Evolutionary conservation across 2,113 vertebrate species (phyloP).

Genomic region (Dermatemys mawii): DNA sequence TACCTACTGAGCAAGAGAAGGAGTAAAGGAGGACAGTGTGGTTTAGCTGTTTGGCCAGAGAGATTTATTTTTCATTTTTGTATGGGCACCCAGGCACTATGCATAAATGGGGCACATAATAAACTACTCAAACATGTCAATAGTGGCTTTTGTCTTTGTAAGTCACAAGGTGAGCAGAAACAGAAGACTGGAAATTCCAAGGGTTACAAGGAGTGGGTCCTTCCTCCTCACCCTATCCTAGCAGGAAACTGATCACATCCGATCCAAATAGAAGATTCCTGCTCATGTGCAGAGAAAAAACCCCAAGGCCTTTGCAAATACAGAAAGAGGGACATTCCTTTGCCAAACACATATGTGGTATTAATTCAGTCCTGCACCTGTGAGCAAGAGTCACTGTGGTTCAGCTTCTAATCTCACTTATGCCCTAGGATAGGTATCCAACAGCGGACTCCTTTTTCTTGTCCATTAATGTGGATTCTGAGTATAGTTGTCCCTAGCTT

Average conservation of each 20-base stretch:
- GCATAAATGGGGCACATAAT: not conserved
- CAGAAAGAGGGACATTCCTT: not conserved
- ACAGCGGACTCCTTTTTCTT: not conserved
- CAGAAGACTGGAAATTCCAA: not conserved
- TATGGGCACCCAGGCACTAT: not conserved
- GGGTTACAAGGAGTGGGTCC: accelerated
- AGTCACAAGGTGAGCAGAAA: not conserved
- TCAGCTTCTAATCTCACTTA: accelerated
- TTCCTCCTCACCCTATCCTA: not conserved
- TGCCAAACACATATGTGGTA: accelerated
- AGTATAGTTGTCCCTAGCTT: accelerated
- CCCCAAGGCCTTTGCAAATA: not conserved
- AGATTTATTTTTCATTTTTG: not conserved
- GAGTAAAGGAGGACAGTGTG: not conserved
- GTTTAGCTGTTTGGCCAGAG: not conserved
- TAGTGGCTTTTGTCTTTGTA: not conserved
- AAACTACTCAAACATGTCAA: not conserved
- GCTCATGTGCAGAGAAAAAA: accelerated
- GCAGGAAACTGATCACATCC: not conserved
- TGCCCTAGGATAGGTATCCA: not conserved
- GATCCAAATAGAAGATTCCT: not conserved
- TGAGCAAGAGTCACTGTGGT: not conserved
- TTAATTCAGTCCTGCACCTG: not conserved
- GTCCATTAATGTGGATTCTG: not conserved
- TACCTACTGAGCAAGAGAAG: not conserved